Base-by-base conservation (phyloP, 2,113 vertebrate species). In the Tiliqua scincoides region DNA sequence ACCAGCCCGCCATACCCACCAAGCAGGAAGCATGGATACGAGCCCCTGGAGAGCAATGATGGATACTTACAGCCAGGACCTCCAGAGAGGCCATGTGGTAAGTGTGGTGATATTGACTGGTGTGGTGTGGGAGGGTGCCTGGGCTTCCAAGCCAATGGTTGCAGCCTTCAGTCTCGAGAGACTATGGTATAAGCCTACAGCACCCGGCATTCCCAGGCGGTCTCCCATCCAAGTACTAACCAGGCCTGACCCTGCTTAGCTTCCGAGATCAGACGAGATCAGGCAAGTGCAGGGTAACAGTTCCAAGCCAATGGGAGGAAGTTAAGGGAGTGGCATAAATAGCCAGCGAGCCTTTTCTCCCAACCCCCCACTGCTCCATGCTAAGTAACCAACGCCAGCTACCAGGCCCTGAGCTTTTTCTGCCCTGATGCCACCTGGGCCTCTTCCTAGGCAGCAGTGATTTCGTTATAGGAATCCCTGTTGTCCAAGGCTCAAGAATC, bases 21-120 rank as follows among this genome's bases (percentile, higher is more conserved):
- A 4, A 21, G 88, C 82, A 91, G 94, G 86, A 94, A 94, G 70
- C 92, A 91, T 78, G 92, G 89, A 78, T 95, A 93, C 57, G 95
- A 95, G 88, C 87, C 90, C 52, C 86, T 90, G 43, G 92, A 93
- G 14, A 87, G 88, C 83, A 91, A 86, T 25, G 89, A 94, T 76
- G 91, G 89, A 82, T 92, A 93, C 71, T 75, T 88, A 1, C 62
- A 79, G 30, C 89, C 89, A 8, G 88, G 81, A 35, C 88, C 90
- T 87, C 79, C 84, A 89, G 91, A 84, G 61, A 78, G 89, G 88
- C 82, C 84, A 82, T 70, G 72, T 87, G 43, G 89, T 89, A 27
- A 82, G 83, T 82, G n/a, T n/a, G n/a, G n/a, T n/a, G n/a, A n/a
- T n/a, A n/a, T n/a, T n/a, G 54, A 48, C 70, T 59, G 79, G 59